These are phyloP conservation scores for Luscinia megarhynchos DNA, from an alignment of 2,797 vertebrate genomes.

Conservation along the genomic window DNA sequence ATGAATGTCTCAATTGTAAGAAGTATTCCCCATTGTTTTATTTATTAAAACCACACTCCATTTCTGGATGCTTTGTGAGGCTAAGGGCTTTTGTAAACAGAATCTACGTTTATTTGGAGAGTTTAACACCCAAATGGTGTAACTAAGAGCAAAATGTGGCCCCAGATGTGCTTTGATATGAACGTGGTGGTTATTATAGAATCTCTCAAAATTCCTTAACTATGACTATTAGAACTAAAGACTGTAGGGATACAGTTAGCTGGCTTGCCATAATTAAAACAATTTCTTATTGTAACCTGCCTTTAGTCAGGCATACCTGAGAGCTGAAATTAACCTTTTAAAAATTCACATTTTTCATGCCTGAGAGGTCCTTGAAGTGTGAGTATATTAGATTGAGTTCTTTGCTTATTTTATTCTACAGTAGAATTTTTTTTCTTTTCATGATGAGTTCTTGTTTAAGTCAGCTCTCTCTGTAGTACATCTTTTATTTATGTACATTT, in stretches of 20 bases:
- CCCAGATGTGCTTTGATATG: not conserved
- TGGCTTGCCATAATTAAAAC: conserved; percentile 6
- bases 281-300: conserved; percentile 7
- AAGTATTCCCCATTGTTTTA: not conserved
- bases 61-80: not conserved
- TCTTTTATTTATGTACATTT: not conserved
- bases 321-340: conserved; percentile 37
- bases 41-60: not conserved
- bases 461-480: not conserved
- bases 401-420: not conserved
- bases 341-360: not conserved
- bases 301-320: conserved; percentile 23
- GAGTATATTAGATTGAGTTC: not conserved
- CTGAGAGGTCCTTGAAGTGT: not conserved
- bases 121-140: not conserved
- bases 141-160: not conserved
- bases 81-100: not conserved
- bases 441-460: not conserved
- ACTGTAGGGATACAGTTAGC: not conserved
- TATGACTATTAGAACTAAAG: not conserved
- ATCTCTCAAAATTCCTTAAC: not conserved
- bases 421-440: not conserved
- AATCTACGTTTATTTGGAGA: not conserved
- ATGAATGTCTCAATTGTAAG: not conserved
- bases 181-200: not conserved